phyloP scores from a whole-genome alignment of 1,140 invertebrate species.

The Cherax destructor region DNA sequence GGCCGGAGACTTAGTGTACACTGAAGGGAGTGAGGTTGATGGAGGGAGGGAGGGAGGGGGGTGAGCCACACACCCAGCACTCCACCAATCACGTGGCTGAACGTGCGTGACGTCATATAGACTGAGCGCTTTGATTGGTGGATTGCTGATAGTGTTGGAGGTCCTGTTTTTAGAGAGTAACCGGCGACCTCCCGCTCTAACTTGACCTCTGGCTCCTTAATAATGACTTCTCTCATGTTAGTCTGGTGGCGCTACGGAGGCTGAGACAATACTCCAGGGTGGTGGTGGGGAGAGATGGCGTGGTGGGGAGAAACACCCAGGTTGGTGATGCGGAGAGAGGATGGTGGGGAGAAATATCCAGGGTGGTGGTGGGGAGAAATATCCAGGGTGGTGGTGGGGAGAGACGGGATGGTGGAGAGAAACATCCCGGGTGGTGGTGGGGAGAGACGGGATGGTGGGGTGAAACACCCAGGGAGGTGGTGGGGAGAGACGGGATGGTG shows the following conservation, averaged over 20 bases:
- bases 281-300: too few species aligned
- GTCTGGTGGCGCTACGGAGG: not conserved
- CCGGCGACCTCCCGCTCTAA: too few species aligned
- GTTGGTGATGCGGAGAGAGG: not conserved
- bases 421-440: too few species aligned
- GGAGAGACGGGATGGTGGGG: not conserved
- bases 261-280: not conserved
- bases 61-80: conserved; percentile 8
- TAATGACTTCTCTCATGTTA: not conserved
- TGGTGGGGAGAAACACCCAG: not conserved
- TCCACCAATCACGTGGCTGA: conserved; percentile 4
- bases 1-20: too few species aligned
- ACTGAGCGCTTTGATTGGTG: conserved; percentile 15
- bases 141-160: too few species aligned
- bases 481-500: not conserved
- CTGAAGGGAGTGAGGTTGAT: too few species aligned
- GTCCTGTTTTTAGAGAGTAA: too few species aligned
- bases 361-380: too few species aligned
- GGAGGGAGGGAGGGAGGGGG: not conserved
- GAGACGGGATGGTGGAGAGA: too few species aligned
- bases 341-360: not conserved
- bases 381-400: too few species aligned
- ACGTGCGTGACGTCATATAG: conserved; percentile 13
- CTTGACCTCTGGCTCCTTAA: too few species aligned
- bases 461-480: not conserved